Base-by-base conservation (phyloP, 1,140 invertebrate genomes). In the Polypedilum pembai region DNA sequence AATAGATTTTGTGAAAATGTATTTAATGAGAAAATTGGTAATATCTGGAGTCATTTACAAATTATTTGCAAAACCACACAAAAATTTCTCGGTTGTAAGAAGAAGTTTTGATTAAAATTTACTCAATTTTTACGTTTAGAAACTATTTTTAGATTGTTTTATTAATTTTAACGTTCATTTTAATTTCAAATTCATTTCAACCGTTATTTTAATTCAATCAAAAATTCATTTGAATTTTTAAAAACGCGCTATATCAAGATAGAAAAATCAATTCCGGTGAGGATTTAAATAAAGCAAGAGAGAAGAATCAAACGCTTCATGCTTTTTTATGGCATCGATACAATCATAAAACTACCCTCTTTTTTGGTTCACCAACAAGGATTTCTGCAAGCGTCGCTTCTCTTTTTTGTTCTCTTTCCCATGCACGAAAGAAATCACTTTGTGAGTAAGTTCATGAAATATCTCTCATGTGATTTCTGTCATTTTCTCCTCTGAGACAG, bases 311-410 rank as follows among this genome's bases (percentile, higher is more conserved):
- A 69, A 69, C 65, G 20, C 8, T 69, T 69, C 65, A 69, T 69
- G 65, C 65, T 69, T 69, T 69, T 69, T 69, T 69, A 69, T 69
- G 65, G 65, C 65, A 69, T 69, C 20, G 65, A 69, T 69, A 69
- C 65, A 69, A 18, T 69, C 65, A 69, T 69, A 69, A 69, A 69
- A 69, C 65, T 69, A 69, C 17, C 65, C 65, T 21, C 20, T 21
- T 21, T 69, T 69, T 69, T 21, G 65, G 65, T 69, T 69, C 65
- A 69, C 65, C 65, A 69, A 69, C 20, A 69, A 56, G 45, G 45
- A 56, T 56, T 56, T 56, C n/a, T 56, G 45, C 45, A 56, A 56
- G n/a, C 45, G 24, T 33, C 24, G 45, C 12, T 56, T 15, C 45
- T 56, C 45, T 56, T 56, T 33, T 33, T 33, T n/a, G n/a, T 56